Conservation (phyloP, 2,888 invertebrate genomes). For the Hyposoter didymator region DNA sequence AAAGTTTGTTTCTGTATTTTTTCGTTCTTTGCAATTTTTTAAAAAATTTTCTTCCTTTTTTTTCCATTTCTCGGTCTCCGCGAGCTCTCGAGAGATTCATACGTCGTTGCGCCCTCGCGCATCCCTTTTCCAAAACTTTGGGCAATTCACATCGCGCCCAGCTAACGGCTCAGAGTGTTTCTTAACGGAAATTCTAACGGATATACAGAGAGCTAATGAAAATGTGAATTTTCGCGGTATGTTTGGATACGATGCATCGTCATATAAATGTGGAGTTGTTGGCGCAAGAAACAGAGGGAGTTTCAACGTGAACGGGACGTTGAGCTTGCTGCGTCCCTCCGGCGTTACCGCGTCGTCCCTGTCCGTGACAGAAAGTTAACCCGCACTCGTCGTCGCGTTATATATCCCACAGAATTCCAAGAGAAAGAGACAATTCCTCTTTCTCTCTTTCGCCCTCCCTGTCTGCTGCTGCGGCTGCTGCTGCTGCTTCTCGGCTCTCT, state of each 20-base stretch:
- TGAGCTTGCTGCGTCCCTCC: slow-evolving; percentile 65
- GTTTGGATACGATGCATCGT: not conserved
- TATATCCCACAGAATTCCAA: slow-evolving; percentile 61
- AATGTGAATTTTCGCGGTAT: not conserved
- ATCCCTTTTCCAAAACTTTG: not conserved
- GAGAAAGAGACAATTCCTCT: no score
- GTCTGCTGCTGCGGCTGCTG: no score
- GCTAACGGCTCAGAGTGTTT: not conserved
- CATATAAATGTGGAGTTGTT: slow-evolving; percentile 12
- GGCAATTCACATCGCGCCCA: slow-evolving; percentile 27
- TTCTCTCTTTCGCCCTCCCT: slow-evolving; percentile 36
- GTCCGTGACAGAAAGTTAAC: slow-evolving; percentile 74
- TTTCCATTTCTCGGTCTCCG: slow-evolving; percentile 25
- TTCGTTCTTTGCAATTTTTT: slow-evolving; percentile 17
- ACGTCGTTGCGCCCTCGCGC: no score
- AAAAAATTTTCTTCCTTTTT: slow-evolving; percentile 19
- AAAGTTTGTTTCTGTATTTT: slow-evolving; percentile 57
- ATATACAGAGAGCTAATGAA: not conserved
- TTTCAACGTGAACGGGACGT: slow-evolving; percentile 62
- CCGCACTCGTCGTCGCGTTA: slow-evolving; percentile 61
- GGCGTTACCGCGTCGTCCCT: slow-evolving; percentile 65
- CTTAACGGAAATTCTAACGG: not conserved
- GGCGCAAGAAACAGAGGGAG: slow-evolving; percentile 43
- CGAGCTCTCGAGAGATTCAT: slow-evolving; percentile 62
- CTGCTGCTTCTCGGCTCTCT: not conserved